Base-by-base conservation (phyloP, 2,797 vertebrate species). In the Micromesistius poutassou region DNA sequence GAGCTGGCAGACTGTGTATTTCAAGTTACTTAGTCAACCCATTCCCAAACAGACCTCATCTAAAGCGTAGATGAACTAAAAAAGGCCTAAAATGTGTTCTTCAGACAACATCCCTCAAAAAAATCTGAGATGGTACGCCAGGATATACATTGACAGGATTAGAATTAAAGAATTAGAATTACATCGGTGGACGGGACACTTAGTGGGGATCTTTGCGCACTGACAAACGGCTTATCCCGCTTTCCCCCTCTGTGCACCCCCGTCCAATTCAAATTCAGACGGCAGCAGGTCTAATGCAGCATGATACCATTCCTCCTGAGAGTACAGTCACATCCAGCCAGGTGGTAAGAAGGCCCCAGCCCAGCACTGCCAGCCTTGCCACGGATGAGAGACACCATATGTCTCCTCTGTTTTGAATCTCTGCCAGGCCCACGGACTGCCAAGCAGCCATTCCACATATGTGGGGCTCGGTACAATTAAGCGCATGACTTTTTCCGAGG, bases 331-430 rank as follows among this genome's bases (percentile, higher is more conserved):
- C 71, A 55, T 73, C 66, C 76, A 82, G 81, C 84, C 89, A 90
- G 86, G 85, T 90, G 86, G 87, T 35, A 75, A 84, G 72, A 73
- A 87, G 85, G 87, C 81, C 82, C n/a, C 74, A 66, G 80, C 85
- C 86, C 88, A 90, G 85, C 77, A 76, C 82, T 80, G 79, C 79
- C 83, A 84, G 85, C 81, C 79, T 83, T 83, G 86, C 82, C 75
- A 81, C 40, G 42, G 82, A 83, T 83, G 87, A 90, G 85, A 82
- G 81, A 2, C 72, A 86, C 87, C 90, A 91, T 91, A 90, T 91
- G 90, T 87, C 84, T 86, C 78, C 75, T 77, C 80, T 87, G 80
- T 80, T 78, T 30, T 46, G 81, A 84, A 83, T 79, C 81, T 70
- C 74, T 80, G 76, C 76, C 76, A 79, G 78, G 78, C 50, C 35